These are phyloP conservation scores for Pissodes strobi DNA, from an alignment of 1,140 invertebrate species.

Conservation along the genomic window DNA sequence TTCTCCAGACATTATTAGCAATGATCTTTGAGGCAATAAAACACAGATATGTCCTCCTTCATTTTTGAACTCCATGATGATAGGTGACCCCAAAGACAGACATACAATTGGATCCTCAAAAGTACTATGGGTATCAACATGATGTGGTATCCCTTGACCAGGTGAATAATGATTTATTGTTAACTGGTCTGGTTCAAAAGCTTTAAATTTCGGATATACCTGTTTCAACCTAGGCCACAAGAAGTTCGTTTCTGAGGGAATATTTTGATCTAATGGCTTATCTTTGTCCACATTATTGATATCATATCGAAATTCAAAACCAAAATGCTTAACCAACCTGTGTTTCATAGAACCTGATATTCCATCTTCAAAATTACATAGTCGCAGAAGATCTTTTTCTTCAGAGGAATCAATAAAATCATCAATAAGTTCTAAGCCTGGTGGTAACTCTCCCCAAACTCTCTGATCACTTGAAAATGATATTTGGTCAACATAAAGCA, in stretches of 20 bases:
- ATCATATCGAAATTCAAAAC: slow-evolving; percentile 90
- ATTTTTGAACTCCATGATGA: slow-evolving; percentile 87
- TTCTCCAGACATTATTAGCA: slow-evolving; percentile 84
- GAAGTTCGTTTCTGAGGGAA: slow-evolving; percentile 73
- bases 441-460: slow-evolving; percentile 58
- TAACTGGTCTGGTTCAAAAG: slow-evolving; percentile 79
- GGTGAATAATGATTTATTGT: slow-evolving; percentile 91
- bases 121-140: slow-evolving; percentile 93
- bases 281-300: slow-evolving; percentile 84
- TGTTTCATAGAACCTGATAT: slow-evolving; percentile 71
- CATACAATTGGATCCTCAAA: slow-evolving; percentile 90
- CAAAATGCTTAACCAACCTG: slow-evolving; percentile 89
- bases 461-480: slow-evolving; percentile 51
- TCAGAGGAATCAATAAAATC: slow-evolving; percentile 77
- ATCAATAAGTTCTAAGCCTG: slow-evolving; percentile 72
- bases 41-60: slow-evolving; percentile 65
- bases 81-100: slow-evolving; percentile 82
- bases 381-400: slow-evolving; percentile 68
- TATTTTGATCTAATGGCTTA: slow-evolving; percentile 66
- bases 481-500: slow-evolving; percentile 64
- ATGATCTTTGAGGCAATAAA: slow-evolving; percentile 73
- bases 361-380: slow-evolving; percentile 63
- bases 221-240: slow-evolving; percentile 67
- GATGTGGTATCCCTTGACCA: slow-evolving; percentile 93
- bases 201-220: slow-evolving; percentile 53